Evolutionary conservation across 1,140 invertebrate species (phyloP), one percentile per base, ranked within the genome.

Genomic region (Dendroctonus valens): DNA sequence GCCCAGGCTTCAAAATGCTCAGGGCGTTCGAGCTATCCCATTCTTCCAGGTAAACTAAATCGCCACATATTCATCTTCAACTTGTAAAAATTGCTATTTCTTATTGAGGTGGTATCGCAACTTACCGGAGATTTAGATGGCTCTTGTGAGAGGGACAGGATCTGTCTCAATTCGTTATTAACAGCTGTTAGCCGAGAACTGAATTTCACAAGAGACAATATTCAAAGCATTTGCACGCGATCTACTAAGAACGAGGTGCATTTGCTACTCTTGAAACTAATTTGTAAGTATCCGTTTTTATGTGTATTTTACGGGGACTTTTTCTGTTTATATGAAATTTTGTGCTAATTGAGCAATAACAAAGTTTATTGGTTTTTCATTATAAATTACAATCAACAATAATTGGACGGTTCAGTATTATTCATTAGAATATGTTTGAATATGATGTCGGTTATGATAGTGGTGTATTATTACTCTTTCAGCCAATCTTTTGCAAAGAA

Each of bases 51-150:
- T 92, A 70, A 65, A 9, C 12, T 11, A 59, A 57, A 57, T n/a
- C 39, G 15, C 0, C 41, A n/a, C 37, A 40, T 57, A 39, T 40
- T 14, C 51, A 37, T n/a, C 11, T 53, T 53, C 44, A 11, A 11
- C 37, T 53, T 5, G 46, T 7, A 48, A n/a, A n/a, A 48, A n/a
- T 48, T 1, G 26, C 7, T 4, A 48, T 14, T 52, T 5, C 37
- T 9, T 15, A n/a, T 52, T 39, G 38, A 92, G 89, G 91, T 94
- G 5, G 81, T 97, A 5, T 81, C 97, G 5, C 95, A 97, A 88
- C 81, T 98, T 39, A 93, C 93, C 5, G 88, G 89, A 49, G 94
- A 97, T 79, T 82, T 97, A 7, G 93, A 96, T 79, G 89, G 89
- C 5, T 87, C 87, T 73, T 87, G 90, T 9, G 92, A 94, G 69